Conservation (phyloP, 2,888 invertebrate species). For the Polietes domitor region DNA sequence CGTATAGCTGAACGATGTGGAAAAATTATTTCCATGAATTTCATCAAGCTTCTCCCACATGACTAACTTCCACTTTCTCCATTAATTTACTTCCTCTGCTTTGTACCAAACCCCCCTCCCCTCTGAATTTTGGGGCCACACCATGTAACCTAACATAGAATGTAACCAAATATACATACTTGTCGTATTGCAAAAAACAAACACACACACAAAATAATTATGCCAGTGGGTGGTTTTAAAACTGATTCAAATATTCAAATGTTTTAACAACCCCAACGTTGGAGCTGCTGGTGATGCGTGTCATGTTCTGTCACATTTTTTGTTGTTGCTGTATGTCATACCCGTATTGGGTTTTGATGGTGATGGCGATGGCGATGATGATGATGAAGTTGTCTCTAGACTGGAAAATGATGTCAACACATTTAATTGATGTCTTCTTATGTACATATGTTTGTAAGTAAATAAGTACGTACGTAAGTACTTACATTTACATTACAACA, state of each 20-base stretch:
- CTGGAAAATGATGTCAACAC: slow-evolving; percentile 53
- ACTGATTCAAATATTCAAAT: slow-evolving; percentile 37
- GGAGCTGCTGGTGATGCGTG: not conserved
- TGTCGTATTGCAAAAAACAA: not conserved
- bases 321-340: not conserved
- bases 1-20: too few species aligned
- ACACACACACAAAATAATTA: slow-evolving; percentile 17
- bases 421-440: slow-evolving; percentile 29
- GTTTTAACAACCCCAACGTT: not conserved
- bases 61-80: too few species aligned
- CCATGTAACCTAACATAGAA: too few species aligned
- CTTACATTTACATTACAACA: not conserved
- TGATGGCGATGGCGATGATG: slow-evolving; percentile 11
- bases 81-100: too few species aligned
- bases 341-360: slow-evolving; percentile 12
- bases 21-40: too few species aligned
- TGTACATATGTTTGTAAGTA: not conserved
- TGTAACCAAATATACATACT: too few species aligned
- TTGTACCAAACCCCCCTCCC: too few species aligned
- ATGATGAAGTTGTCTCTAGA: slow-evolving; percentile 36
- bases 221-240: slow-evolving; percentile 55
- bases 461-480: not conserved
- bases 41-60: too few species aligned
- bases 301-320: not conserved
- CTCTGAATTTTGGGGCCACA: too few species aligned